Evolutionary conservation across 2,113 vertebrate species (phyloP).

Genomic region (Lagenorhynchus albirostris): DNA sequence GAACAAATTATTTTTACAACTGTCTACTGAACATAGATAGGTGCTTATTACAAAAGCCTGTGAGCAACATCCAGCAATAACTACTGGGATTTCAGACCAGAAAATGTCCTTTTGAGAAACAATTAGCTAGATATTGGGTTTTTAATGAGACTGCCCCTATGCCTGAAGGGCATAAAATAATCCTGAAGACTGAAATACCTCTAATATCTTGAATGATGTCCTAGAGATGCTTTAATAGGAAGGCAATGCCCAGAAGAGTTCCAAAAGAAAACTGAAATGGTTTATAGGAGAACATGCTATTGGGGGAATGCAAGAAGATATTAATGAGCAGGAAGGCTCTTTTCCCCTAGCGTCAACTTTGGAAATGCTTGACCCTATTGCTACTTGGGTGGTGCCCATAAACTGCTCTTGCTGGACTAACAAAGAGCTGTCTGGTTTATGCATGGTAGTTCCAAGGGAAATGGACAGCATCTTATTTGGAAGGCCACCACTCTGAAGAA

Average conservation of each 20-base stretch:
- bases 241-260: background rate
- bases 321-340: background rate
- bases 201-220: background rate
- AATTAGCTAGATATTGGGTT: background rate
- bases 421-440: background rate
- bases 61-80: background rate
- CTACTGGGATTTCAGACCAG: background rate
- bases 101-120: background rate
- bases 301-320: background rate
- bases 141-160: background rate
- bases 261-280: background rate
- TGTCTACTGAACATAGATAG: background rate
- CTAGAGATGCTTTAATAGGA: background rate
- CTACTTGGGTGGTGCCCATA: background rate
- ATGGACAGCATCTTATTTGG: background rate
- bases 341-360: background rate
- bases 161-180: background rate
- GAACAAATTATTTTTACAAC: background rate
- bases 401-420: background rate
- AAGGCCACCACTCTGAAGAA: background rate
- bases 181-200: background rate
- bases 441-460: background rate
- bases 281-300: background rate
- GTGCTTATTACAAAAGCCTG: background rate
- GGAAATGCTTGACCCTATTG: background rate